A percentile compares a stretch with the other conserved stretches of the same genome.
phyloP scores from a whole-genome alignment of 2,888 invertebrate genomes.

The Polia nebulosa region DNA sequence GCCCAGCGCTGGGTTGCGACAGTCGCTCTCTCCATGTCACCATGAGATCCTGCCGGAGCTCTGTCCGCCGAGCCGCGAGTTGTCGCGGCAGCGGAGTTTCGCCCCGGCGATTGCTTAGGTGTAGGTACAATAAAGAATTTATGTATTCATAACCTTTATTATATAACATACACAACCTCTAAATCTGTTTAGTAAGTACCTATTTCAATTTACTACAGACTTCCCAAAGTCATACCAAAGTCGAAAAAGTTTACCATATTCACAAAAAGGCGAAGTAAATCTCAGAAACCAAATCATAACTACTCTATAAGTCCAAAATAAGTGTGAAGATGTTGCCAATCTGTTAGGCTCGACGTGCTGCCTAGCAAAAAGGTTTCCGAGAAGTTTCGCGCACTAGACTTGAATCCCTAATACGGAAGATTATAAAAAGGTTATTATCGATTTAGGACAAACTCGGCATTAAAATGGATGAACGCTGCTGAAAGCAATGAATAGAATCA shows the following conservation, averaged over 20 bases:
- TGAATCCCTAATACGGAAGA: conserved; percentile 54
- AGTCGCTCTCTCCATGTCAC: too few relatives aligned
- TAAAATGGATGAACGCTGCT: conserved; percentile 28
- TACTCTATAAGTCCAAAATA: conserved; percentile 28
- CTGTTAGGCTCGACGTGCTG: conserved; percentile 32
- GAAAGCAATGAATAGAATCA: conserved; percentile 21
- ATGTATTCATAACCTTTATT: too few relatives aligned
- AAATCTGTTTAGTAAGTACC: background rate
- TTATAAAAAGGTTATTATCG: conserved; percentile 56
- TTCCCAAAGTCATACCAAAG: background rate
- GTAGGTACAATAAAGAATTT: too few relatives aligned
- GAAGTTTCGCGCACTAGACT: conserved; percentile 56
- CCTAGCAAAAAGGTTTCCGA: conserved; percentile 45
- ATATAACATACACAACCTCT: background rate
- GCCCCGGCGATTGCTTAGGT: too few relatives aligned
- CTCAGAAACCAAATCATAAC: conserved; percentile 36
- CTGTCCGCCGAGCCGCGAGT: too few relatives aligned
- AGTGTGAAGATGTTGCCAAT: conserved; percentile 39
- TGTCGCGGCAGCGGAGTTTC: too few relatives aligned
- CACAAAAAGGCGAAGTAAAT: conserved; percentile 3
- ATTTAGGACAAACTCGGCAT: conserved; percentile 32
- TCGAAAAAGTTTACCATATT: background rate
- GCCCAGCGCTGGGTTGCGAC: too few relatives aligned
- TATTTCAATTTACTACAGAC: background rate
- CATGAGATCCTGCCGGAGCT: too few relatives aligned